These are phyloP conservation scores for Nautilus pompilius DNA, from an alignment of 1,140 invertebrate species.

Conservation along the genomic window DNA sequence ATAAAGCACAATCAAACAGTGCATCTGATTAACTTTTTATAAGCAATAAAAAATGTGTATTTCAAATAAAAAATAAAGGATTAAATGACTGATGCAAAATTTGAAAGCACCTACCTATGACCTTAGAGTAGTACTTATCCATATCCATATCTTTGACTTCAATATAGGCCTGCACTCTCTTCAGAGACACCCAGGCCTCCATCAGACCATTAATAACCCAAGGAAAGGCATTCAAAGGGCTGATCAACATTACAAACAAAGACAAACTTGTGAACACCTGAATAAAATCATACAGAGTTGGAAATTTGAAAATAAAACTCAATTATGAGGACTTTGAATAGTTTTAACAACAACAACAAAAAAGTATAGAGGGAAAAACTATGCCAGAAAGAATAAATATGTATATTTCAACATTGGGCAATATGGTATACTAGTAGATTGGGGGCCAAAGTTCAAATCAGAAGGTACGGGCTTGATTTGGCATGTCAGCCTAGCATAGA, in stretches of 20 bases:
- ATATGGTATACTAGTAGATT: too few species aligned
- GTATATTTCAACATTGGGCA: too few species aligned
- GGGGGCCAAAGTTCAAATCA: too few species aligned
- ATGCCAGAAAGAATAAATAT: too few species aligned
- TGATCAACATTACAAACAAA: conserved; percentile 92
- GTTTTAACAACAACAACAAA: too few species aligned
- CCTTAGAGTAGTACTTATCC: conserved; percentile 31
- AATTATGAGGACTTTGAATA: too few species aligned
- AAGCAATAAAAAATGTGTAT: neutral
- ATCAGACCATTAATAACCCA: conserved; percentile 97
- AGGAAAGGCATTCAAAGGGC: conserved; percentile 93
- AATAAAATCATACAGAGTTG: conserved; percentile 11
- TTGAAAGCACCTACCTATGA: neutral
- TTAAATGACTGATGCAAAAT: neutral
- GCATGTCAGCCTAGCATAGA: too few species aligned
- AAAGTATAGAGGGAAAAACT: too few species aligned
- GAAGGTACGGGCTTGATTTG: too few species aligned
- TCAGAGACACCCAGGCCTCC: conserved; percentile 71
- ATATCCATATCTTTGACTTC: conserved; percentile 35
- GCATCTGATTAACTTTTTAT: neutral
- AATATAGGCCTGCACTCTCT: conserved; percentile 56
- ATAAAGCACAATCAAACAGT: neutral
- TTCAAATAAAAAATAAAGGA: neutral
- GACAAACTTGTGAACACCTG: conserved; percentile 90
- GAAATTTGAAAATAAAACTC: neutral